Conservation (phyloP, 2,888 invertebrate genomes). For the Subacronicta megacephala region DNA sequence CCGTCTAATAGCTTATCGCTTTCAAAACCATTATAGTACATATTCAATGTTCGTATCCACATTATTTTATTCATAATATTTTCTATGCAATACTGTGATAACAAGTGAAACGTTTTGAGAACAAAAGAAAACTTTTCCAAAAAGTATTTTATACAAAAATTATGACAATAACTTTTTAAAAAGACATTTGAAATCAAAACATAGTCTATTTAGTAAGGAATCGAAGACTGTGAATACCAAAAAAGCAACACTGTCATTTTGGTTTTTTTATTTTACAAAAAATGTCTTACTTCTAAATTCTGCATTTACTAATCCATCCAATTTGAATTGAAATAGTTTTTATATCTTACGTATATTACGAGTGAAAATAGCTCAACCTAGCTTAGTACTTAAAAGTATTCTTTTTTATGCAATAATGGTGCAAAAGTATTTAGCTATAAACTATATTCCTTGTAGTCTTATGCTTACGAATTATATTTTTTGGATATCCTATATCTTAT, state of each 20-base stretch:
- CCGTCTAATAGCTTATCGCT: conserved; percentile 25
- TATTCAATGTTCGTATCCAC: conserved; percentile 11
- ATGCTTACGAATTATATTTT: conserved; percentile 34
- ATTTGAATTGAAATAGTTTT: conserved; percentile 37
- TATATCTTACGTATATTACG: conserved; percentile 25
- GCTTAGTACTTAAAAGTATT: conserved; percentile 59
- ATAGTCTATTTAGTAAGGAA: conserved; percentile 60
- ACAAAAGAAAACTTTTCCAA: conserved; percentile 20
- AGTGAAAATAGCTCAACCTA: conserved; percentile 49
- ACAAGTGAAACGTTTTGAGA: conserved; percentile 43
- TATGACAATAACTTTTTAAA: conserved; percentile 53
- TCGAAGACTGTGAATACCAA: conserved; percentile 73
- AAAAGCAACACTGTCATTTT: conserved; percentile 63
- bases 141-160: conserved; percentile 43
- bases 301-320: conserved; percentile 58
- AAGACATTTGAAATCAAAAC: conserved; percentile 42
- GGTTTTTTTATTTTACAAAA: conserved; percentile 51
- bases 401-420: conserved; percentile 48
- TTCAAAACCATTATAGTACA: conserved; percentile 15
- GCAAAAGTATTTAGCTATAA: conserved; percentile 53
- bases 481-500: conserved; percentile 22
- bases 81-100: conserved; percentile 56
- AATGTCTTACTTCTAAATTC: conserved; percentile 32
- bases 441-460: conserved; percentile 44
- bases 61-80: conserved; percentile 35